Conservation (phyloP, 1,140 invertebrate species). For the Melipona quadrifasciata region DNA sequence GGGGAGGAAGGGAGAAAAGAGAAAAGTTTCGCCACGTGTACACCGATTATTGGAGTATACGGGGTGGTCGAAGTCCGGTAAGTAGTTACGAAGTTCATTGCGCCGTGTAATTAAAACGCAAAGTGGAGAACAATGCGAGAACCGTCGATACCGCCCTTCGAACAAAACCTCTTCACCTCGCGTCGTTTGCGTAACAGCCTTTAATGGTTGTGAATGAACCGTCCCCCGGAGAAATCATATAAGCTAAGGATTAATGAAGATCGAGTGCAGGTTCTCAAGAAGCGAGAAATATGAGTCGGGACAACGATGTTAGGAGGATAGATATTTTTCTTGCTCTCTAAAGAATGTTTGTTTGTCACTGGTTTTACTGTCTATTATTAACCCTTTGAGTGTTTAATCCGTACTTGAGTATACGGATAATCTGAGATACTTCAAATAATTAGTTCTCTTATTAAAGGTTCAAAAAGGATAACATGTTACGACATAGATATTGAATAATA, state of each 20-base stretch:
- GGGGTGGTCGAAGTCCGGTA: background rate
- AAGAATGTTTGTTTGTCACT: background rate
- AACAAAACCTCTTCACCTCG: slow-evolving; percentile 31
- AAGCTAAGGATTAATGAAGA: background rate
- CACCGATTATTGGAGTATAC: slow-evolving; percentile 7
- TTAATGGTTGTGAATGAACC: slow-evolving; percentile 23
- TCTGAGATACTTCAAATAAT: no score
- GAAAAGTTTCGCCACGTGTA: background rate
- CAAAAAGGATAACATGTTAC: no score
- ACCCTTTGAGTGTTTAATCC: no score
- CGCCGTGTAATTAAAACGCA: slow-evolving; percentile 41
- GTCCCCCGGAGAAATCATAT: background rate
- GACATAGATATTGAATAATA: no score
- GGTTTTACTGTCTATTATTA: background rate
- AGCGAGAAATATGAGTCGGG: background rate
- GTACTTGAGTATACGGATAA: no score
- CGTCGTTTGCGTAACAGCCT: slow-evolving; percentile 14
- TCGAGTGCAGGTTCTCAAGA: no score
- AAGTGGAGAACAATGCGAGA: slow-evolving; percentile 39
- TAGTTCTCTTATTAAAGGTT: no score
- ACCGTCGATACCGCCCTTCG: slow-evolving; percentile 5
- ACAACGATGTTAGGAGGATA: no score
- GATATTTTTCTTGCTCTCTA: background rate
- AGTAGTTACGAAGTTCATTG: slow-evolving; percentile 47
- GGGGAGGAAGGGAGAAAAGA: background rate